phyloP scores from a whole-genome alignment of 2,888 invertebrate genomes.

The Drosophila pseudotakahashii region DNA sequence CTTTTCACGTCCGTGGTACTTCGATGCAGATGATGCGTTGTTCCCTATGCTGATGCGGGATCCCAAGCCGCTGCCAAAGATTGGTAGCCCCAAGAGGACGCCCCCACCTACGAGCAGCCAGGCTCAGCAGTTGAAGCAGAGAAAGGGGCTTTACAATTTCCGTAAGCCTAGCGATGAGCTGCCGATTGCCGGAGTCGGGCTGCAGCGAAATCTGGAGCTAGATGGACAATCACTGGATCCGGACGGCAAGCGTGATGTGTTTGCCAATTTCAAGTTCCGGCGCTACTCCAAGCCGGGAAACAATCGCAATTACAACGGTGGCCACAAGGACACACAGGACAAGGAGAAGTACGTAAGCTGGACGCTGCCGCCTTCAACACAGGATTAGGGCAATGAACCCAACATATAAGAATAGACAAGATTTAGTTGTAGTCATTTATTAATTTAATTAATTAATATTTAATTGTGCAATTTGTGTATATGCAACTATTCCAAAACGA shows the following conservation, averaged over 20 bases:
- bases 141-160: conserved; percentile 82
- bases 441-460: conserved; percentile 41
- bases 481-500: conserved; percentile 74
- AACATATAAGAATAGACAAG: conserved; percentile 10
- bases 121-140: conserved; percentile 66
- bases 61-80: conserved; percentile 76
- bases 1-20: conserved; percentile 83
- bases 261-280: conserved; percentile 82
- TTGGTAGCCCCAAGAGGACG: conserved; percentile 75
- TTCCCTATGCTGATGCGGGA: conserved; percentile 76
- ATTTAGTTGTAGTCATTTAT: conserved; percentile 51
- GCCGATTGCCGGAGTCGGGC: conserved; percentile 55
- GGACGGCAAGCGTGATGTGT: conserved; percentile 75
- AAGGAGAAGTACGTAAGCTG: conserved; percentile 80
- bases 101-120: conserved; percentile 48
- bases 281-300: conserved; percentile 63
- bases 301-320: conserved; percentile 69
- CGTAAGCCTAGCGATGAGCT: conserved; percentile 67
- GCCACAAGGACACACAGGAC: conserved; percentile 59
- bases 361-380: conserved; percentile 69
- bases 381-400: conserved; percentile 44
- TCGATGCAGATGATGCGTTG: conserved; percentile 80
- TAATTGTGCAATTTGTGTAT: conserved; percentile 63
- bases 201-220: conserved; percentile 73
- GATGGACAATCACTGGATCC: conserved; percentile 44